phyloP scores from a whole-genome alignment of 2,113 vertebrate species.

The Marcusenius ussheri region DNA sequence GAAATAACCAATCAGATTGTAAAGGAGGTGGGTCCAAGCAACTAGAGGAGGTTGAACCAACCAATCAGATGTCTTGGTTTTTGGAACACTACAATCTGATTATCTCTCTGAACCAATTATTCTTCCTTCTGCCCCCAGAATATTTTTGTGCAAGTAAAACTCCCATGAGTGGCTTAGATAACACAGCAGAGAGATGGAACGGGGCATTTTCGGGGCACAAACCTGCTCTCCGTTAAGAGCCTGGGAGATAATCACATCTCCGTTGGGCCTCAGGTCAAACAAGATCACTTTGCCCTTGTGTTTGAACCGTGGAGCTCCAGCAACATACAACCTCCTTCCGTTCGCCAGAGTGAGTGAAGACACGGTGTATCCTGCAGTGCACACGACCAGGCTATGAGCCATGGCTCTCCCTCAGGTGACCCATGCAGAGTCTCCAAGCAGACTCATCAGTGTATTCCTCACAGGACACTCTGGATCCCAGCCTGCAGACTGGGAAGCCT shows the following conservation, averaged over 20 bases:
- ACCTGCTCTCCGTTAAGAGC: slow-evolving; percentile 87
- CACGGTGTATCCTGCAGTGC: slow-evolving; percentile 77
- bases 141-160: too few relatives aligned
- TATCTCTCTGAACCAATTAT: too few relatives aligned
- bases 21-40: too few relatives aligned
- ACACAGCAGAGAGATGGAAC: not conserved
- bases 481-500: not conserved
- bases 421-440: not conserved
- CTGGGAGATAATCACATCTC: slow-evolving; percentile 67
- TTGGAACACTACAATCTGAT: too few relatives aligned
- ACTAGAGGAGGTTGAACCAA: too few relatives aligned
- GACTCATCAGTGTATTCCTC: not conserved
- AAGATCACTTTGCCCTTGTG: slow-evolving; percentile 92
- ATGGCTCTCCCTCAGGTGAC: not conserved
- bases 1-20: too few relatives aligned
- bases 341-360: slow-evolving; percentile 71
- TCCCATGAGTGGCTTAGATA: not conserved
- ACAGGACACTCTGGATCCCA: not conserved
- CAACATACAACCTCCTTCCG: slow-evolving; percentile 68
- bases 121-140: too few relatives aligned
- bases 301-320: slow-evolving; percentile 87
- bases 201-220: not conserved
- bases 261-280: slow-evolving; percentile 71
- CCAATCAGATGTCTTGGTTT: too few relatives aligned
- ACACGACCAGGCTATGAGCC: not conserved